Evolutionary conservation across 2,797 vertebrate genomes (phyloP), one percentile per base, ranked within the genome.

Genomic region (Numenius phaeopus): DNA sequence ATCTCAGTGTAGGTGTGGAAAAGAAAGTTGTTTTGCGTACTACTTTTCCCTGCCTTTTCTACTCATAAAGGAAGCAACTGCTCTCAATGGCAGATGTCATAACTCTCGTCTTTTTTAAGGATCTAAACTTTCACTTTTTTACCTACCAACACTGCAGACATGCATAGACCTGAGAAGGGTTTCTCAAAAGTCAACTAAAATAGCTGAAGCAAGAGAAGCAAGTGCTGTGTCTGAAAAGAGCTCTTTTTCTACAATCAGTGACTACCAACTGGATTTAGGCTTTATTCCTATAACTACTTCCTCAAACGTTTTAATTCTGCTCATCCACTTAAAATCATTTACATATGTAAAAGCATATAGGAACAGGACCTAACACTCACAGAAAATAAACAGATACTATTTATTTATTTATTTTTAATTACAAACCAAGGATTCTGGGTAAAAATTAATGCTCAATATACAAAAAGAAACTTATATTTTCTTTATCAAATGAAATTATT

Each of bases 291-390:
- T 87, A 94, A 97, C 91, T 79, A 84, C 77, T 95, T 93, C 55
- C 67, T 85, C 50, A 97, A 95, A 91, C 13, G 91, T 72, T 93
- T 90, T 94, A 90, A 91, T 94, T 97, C 80, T 77, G 10, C 24
- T 95, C 30, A 95, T 93, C 88, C 44, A 70, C 73, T 95, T 95
- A 83, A 81, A 90, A 90, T 96, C 79, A 77, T 67, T 93, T 85
- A 83, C 77, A 62, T 39, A 52, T 67, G 30, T 70, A 81, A 61
- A n/a, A 84, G 4, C 37, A 55, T 44, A 65, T 90, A 91, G 65
- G 65, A 91, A 72, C 54, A 91, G 19, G 50, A 86, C 46, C 47
- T 77, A 82, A 79, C 9, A 79, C 18, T 77, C 44, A 29, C 26
- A 73, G 75, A 79, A 93, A 82, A 79, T 80, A 89, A 94, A 77